A percentile compares a stretch with the other conserved stretches of the same genome.
phyloP scores from a whole-genome alignment of 2,888 invertebrate genomes.

The Neoitamus cyanurus region DNA sequence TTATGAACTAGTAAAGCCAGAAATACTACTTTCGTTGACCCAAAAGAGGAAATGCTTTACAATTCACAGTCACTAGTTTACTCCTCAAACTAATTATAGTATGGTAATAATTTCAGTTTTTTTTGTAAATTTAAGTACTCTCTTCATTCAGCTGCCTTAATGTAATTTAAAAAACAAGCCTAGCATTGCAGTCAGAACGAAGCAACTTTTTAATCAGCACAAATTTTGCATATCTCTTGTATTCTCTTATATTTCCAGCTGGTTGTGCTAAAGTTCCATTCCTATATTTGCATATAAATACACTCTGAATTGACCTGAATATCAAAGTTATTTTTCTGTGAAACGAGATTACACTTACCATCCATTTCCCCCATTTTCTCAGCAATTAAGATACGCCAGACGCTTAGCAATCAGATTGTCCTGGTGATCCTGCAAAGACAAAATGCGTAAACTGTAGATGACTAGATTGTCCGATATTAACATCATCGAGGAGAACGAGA shows the following conservation, averaged over 20 bases:
- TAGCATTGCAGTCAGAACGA: no score
- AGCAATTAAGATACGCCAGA: neutral
- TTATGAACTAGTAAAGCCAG: no score
- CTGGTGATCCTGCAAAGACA: neutral
- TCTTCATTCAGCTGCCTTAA: no score
- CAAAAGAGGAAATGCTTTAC: no score
- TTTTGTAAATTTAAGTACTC: no score
- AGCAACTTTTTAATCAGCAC: no score
- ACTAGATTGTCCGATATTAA: neutral
- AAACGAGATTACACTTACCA: neutral
- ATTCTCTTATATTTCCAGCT: neutral
- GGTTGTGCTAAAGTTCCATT: neutral
- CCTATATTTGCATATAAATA: neutral
- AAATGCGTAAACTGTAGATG: neutral
- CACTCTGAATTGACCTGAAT: neutral
- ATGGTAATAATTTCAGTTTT: no score
- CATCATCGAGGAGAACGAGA: neutral
- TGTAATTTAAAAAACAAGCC: no score
- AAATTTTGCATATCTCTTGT: neutral
- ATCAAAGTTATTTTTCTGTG: neutral
- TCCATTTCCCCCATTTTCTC: neutral
- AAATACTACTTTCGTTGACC: no score
- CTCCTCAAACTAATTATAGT: no score
- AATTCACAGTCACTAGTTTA: no score
- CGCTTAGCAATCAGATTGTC: neutral